A percentile compares a stretch with the other conserved stretches of the same genome.
Conservation (phyloP, 2,113 vertebrate species). For the Sterna hirundo region DNA sequence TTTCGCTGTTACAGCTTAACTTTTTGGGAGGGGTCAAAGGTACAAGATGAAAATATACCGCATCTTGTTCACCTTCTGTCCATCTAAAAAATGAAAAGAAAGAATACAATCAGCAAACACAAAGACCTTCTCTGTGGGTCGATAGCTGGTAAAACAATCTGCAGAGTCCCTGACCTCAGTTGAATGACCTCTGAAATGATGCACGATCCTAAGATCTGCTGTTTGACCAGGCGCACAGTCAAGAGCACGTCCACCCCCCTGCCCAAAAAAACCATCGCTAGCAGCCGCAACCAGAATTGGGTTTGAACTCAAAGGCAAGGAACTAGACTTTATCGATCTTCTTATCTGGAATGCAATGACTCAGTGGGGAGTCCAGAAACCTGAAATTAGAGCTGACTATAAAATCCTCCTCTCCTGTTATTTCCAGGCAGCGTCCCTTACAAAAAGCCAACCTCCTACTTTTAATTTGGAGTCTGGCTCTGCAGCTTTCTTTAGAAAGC, state of each 20-base stretch:
- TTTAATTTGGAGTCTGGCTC: not conserved
- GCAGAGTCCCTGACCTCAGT: not conserved
- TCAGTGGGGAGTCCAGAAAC: not conserved
- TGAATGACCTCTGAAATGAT: not conserved
- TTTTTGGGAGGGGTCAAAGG: not conserved
- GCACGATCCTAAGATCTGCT: not conserved
- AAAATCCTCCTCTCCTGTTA: not conserved
- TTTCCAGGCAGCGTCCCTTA: not conserved
- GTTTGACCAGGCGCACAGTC: not conserved
- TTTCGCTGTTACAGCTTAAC: not conserved
- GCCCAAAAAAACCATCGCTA: not conserved
- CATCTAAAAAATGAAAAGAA: not conserved
- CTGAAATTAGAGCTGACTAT: not conserved
- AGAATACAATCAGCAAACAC: not conserved
- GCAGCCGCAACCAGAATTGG: not conserved
- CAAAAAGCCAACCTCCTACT: not conserved
- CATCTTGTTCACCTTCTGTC: not conserved
- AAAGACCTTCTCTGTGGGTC: not conserved
- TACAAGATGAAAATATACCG: not conserved
- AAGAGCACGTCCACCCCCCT: not conserved
- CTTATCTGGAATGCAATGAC: constrained; percentile 2
- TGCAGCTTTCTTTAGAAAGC: not conserved
- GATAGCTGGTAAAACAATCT: not conserved
- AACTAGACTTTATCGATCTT: constrained; percentile 24
- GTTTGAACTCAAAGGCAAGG: constrained; percentile 7